Evolutionary conservation across 2,113 vertebrate genomes (phyloP).

Genomic region (Prionailurus viverrinus): DNA sequence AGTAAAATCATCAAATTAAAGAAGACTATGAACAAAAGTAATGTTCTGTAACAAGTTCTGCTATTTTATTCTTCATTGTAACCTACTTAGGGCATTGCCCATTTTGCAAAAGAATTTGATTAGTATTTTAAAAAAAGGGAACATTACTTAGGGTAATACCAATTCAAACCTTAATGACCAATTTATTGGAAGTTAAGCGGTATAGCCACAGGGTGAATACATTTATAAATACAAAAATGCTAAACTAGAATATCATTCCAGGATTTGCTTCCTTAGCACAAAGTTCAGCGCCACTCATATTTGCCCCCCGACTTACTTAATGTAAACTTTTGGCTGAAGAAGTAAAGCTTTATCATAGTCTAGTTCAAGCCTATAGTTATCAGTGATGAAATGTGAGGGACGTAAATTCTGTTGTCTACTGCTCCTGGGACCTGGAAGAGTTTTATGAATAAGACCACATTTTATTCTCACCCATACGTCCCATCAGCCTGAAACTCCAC

Average conservation of each 20-base stretch:
- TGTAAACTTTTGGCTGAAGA: background rate
- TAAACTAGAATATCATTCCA: background rate
- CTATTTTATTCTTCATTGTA: background rate
- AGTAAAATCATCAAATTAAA: slow-evolving; percentile 53
- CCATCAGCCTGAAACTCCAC: background rate
- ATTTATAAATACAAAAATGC: background rate
- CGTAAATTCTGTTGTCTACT: background rate
- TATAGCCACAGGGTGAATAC: background rate
- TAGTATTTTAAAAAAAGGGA: background rate
- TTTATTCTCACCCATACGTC: background rate
- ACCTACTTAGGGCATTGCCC: background rate
- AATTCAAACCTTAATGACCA: background rate
- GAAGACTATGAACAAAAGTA: background rate
- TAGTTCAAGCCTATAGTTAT: background rate
- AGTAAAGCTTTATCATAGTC: background rate
- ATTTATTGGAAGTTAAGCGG: background rate
- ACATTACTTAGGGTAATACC: background rate
- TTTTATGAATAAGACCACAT: background rate
- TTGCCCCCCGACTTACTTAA: background rate
- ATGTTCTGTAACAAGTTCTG: background rate
- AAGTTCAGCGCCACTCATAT: background rate
- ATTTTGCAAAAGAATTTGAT: slow-evolving; percentile 26
- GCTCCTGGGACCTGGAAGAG: background rate
- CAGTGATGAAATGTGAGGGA: background rate
- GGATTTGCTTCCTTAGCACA: background rate